Base-by-base conservation (phyloP, 2,888 invertebrate species). In the Lysandra bellargus region DNA sequence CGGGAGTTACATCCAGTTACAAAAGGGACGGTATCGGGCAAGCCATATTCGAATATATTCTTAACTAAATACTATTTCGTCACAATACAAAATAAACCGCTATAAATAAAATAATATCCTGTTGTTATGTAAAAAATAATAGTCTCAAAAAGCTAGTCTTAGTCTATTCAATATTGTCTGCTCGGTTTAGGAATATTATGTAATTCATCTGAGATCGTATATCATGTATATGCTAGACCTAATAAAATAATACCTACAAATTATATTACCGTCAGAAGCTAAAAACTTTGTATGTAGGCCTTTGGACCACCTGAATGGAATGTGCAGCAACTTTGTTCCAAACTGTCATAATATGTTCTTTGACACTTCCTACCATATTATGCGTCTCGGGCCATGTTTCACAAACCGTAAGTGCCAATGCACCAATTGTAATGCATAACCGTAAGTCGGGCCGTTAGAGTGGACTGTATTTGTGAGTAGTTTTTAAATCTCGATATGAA, bases 121-220 rank as follows among this genome's bases (percentile, higher is more conserved):
- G 33, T 69, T 9, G 7, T 23, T 44, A 12, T 76, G 37, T 76
- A 57, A 37, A 37, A 76, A 76, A 17, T 12, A 76, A 33, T 74
- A 30, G n/a, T 76, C 30, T 57, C 76, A 76, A 76, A 76, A 76
- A 76, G 53, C 76, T 76, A 57, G 23, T 17, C 76, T 76, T 76
- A 76, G 33, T 76, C 76, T 44, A 44, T 76, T 53, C 6, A 57
- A 76, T 76, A 76, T 76, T 76, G 76, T 76, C 76, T 75, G 76
- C 33, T 57, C 53, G 30, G 53, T 75, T 33, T 49, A 53, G 76
- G 53, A 53, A 30, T 53, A 69, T 69, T 33, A 12, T 69, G 30
- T 14, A 14, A 33, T 33, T 33, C 17, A 30, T 14, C 33, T 33
- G 64, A 64, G 23, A 64, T 30, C 30, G 64, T 69, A 17, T 33